Evolutionary conservation across 2,888 invertebrate genomes (phyloP).

Genomic region (Heliconius aoede): DNA sequence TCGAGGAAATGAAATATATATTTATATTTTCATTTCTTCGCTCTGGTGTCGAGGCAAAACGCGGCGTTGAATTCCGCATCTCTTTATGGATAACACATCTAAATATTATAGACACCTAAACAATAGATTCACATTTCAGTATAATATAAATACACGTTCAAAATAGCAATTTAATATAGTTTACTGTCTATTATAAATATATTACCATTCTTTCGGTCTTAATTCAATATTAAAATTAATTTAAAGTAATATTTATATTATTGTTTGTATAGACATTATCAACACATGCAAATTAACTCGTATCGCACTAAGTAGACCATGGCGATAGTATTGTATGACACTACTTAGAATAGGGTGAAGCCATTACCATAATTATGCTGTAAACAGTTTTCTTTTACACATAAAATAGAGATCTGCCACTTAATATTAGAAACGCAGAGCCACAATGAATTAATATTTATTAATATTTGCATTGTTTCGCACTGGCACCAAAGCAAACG

Average conservation of each 20-base stretch:
- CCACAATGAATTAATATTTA: too few relatives aligned
- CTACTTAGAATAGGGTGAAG: not conserved
- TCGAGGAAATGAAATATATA: too few relatives aligned
- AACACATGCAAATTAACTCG: constrained; percentile 33
- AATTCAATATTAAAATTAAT: not conserved
- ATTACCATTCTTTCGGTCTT: not conserved
- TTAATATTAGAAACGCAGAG: not conserved
- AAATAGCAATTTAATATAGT: not conserved
- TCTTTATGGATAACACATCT: too few relatives aligned
- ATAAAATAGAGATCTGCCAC: not conserved
- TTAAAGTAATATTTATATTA: not conserved
- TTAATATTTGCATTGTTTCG: too few relatives aligned
- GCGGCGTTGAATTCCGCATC: too few relatives aligned
- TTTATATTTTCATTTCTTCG: too few relatives aligned
- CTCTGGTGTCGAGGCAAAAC: too few relatives aligned
- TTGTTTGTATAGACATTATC: constrained; percentile 31
- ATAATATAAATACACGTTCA: not conserved
- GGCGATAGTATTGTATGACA: constrained; percentile 26
- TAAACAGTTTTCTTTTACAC: not conserved
- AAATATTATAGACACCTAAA: not conserved
- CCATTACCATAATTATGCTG: not conserved
- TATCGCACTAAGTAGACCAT: constrained; percentile 37
- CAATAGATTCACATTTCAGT: not conserved
- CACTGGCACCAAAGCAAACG: too few relatives aligned
- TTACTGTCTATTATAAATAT: not conserved